A percentile compares a stretch with the other conserved stretches of the same genome.
Evolutionary conservation across 1,140 invertebrate genomes (phyloP).

Genomic region (Periplaneta americana): DNA sequence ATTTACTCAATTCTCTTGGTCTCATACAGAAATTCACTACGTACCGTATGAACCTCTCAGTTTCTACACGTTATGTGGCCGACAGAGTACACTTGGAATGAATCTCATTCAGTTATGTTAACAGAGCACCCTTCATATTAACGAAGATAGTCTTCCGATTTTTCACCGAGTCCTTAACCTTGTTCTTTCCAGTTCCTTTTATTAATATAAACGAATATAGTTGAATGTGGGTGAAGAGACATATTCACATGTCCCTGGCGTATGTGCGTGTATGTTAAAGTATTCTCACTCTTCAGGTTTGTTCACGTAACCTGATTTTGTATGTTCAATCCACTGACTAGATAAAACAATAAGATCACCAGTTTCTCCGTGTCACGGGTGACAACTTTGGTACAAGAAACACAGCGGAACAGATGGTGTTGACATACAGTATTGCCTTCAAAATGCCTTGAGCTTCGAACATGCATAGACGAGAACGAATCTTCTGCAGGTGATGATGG

Average conservation of each 20-base stretch:
- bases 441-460: neutral
- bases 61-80: neutral
- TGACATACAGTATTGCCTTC: neutral
- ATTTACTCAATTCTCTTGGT: neutral
- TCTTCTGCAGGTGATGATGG: neutral
- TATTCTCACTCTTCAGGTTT: neutral
- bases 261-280: neutral
- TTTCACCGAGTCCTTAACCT: neutral
- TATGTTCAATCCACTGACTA: neutral
- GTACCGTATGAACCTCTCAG: neutral
- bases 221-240: neutral
- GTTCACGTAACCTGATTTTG: neutral
- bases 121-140: neutral
- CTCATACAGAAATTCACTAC: neutral
- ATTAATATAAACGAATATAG: neutral
- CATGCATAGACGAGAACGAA: neutral
- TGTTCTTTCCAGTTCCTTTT: neutral
- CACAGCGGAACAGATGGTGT: neutral
- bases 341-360: too few species aligned
- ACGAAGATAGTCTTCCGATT: neutral
- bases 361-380: neutral
- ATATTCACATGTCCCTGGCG: neutral
- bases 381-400: neutral
- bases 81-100: neutral
- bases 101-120: neutral